Percentiles rank a stretch among this genome's conserved stretches.
These are phyloP conservation scores for Myopa testacea DNA, from an alignment of 2,888 invertebrate genomes.

Conservation along the genomic window DNA sequence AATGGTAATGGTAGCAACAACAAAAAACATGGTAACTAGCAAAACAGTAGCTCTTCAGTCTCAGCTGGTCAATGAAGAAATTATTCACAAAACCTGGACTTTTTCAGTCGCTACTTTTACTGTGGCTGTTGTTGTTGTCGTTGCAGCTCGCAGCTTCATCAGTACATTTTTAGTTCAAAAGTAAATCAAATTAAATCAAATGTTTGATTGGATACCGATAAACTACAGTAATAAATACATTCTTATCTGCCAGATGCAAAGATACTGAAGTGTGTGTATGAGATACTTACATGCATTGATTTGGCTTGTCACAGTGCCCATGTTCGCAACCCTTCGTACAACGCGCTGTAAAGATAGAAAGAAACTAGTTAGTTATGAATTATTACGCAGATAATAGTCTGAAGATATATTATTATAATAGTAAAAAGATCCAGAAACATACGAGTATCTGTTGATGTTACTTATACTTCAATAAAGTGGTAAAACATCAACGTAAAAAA, in stretches of 20 bases:
- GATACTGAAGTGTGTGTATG: background rate
- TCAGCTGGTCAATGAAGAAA: too few species aligned
- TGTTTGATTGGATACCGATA: too few species aligned
- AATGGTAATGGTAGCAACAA: constrained; percentile 34
- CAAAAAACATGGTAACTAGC: background rate
- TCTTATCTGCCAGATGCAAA: background rate
- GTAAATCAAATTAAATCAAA: too few species aligned
- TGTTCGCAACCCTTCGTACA: constrained; percentile 95
- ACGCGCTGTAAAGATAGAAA: constrained; percentile 79
- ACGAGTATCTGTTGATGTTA: background rate
- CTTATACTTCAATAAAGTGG: background rate
- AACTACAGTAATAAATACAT: too few species aligned
- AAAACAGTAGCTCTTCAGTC: too few species aligned
- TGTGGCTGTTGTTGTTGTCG: too few species aligned
- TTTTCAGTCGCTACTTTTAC: constrained; percentile 24
- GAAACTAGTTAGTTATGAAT: background rate
- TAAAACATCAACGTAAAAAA: background rate
- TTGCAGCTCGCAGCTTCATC: too few species aligned
- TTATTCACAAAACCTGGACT: constrained; percentile 32
- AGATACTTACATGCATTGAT: constrained; percentile 95
- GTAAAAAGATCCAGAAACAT: constrained; percentile 11
- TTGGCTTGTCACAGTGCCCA: constrained; percentile 91
- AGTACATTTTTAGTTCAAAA: too few species aligned
- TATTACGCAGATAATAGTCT: constrained; percentile 15
- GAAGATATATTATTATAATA: constrained; percentile 11